A percentile compares a stretch with the other conserved stretches of the same genome.
phyloP scores from a whole-genome alignment of 2,888 invertebrate genomes.

The Malthinus flaveolus region DNA sequence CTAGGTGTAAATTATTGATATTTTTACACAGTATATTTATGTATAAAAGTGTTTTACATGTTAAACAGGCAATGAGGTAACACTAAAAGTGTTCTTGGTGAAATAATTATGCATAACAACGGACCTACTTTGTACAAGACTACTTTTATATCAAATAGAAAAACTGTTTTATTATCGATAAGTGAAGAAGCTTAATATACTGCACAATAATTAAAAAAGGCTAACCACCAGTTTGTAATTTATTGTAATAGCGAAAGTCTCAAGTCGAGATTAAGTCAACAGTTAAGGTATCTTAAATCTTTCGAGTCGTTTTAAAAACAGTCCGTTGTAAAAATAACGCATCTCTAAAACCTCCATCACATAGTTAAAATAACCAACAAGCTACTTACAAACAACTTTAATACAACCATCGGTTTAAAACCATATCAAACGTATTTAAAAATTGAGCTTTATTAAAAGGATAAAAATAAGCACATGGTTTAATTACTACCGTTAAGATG shows the following conservation, averaged over 20 bases:
- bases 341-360: not conserved
- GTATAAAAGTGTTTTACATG: conserved; percentile 52
- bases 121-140: conserved; percentile 26
- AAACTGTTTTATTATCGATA: conserved; percentile 10
- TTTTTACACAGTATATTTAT: conserved; percentile 52
- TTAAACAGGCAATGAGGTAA: conserved; percentile 39
- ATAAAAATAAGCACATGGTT: too few species aligned
- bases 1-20: conserved; percentile 38
- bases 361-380: conserved; percentile 2
- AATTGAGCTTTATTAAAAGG: too few species aligned
- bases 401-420: too few species aligned
- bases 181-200: conserved; percentile 21
- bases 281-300: not conserved
- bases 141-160: conserved; percentile 15
- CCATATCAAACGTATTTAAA: too few species aligned
- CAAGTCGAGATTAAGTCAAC: not conserved
- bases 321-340: conserved; percentile 4
- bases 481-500: too few species aligned
- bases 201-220: not conserved
- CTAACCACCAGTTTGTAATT: conserved; percentile 17
- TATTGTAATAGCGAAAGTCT: not conserved
- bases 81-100: conserved; percentile 24
- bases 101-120: conserved; percentile 38
- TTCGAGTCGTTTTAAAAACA: conserved; percentile 8
- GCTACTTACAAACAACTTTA: not conserved